Evolutionary conservation across 2,888 invertebrate genomes (phyloP).

Genomic region (Catocala nupta): DNA sequence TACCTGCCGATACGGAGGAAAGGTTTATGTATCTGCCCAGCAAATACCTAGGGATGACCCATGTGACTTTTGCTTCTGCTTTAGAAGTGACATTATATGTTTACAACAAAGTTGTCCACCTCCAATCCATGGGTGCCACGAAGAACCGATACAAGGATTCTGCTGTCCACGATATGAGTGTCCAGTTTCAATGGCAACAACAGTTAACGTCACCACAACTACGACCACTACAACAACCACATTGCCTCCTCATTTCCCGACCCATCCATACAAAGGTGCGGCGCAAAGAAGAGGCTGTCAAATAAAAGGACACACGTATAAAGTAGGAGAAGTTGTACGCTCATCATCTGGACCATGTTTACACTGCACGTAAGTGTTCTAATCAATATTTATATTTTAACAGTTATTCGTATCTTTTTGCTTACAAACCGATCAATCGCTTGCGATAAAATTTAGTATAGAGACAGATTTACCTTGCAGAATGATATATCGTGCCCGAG

Average conservation of each 20-base stretch:
- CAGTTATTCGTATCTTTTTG: no score
- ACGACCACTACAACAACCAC: constrained; percentile 95
- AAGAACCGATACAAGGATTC: constrained; percentile 97
- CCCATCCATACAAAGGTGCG: constrained; percentile 92
- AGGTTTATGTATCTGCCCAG: constrained; percentile 97
- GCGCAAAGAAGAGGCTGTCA: constrained; percentile 93
- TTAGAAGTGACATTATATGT: constrained; percentile 98
- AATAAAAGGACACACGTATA: constrained; percentile 94
- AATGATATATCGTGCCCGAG: no score
- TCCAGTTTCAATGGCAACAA: constrained; percentile 95
- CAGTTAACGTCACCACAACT: constrained; percentile 94
- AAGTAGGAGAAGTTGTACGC: constrained; percentile 94
- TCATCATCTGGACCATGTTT: constrained; percentile 97
- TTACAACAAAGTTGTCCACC: constrained; percentile 98
- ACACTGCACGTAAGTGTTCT: constrained; percentile 95
- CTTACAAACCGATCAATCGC: no score
- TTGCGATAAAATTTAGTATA: no score
- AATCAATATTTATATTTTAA: no score
- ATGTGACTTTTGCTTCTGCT: constrained; percentile 99
- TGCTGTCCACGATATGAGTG: constrained; percentile 98
- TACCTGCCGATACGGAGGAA: constrained; percentile 96
- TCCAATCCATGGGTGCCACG: constrained; percentile 96
- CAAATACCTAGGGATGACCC: constrained; percentile 98
- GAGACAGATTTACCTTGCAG: no score
- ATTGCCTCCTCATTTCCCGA: constrained; percentile 93